phyloP scores from a whole-genome alignment of 2,113 vertebrate genomes.

The Lonchura striata region DNA sequence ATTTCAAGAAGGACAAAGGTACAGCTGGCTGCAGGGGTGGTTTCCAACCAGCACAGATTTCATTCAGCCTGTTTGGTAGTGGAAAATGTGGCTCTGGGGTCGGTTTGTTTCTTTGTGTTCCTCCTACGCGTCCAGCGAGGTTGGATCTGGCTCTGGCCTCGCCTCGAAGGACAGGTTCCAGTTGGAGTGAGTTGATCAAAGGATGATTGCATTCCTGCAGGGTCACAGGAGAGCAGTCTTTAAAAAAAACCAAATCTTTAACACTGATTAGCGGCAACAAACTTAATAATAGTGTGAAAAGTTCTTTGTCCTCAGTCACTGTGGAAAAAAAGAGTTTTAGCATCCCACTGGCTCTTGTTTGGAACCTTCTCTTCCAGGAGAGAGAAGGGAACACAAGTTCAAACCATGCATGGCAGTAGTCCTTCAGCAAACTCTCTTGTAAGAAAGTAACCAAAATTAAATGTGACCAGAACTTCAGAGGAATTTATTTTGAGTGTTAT shows the following conservation, averaged over 20 bases:
- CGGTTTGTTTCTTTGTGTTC: neutral
- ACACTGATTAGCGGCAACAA: neutral
- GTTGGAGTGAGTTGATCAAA: neutral
- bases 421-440: neutral
- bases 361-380: neutral
- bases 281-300: neutral
- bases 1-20: constrained; percentile 99
- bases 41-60: neutral
- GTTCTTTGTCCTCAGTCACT: neutral
- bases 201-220: neutral
- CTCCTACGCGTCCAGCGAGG: neutral
- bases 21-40: neutral
- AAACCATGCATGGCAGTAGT: neutral
- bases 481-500: neutral
- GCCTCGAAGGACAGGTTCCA: neutral
- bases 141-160: neutral
- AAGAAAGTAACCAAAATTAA: neutral
- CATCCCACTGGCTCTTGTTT: neutral
- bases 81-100: neutral
- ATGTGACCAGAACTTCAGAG: rapidly evolving
- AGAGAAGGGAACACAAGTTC: neutral
- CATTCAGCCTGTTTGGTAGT: neutral
- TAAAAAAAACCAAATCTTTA: no score
- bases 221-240: neutral
- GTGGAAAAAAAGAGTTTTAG: neutral